Conservation (phyloP, 2,888 invertebrate genomes). For the Nasonia oneida region DNA sequence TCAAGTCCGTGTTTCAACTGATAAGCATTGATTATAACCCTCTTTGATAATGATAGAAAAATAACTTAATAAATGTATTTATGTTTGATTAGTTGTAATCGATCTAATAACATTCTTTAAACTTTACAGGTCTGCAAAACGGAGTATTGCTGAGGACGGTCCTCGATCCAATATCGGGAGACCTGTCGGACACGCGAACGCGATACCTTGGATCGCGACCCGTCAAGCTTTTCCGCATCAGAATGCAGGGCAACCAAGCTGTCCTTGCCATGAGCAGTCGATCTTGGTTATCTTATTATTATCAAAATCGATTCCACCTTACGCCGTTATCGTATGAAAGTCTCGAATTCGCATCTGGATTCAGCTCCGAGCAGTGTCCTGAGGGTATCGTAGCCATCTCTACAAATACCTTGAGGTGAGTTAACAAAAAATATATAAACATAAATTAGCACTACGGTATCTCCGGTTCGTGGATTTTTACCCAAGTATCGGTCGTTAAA, state of each 20-base stretch:
- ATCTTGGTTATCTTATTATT: constrained; percentile 98
- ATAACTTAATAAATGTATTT: not conserved
- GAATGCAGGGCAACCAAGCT: constrained; percentile 97
- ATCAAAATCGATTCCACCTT: constrained; percentile 97
- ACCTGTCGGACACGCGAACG: constrained; percentile 97
- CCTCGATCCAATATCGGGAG: constrained; percentile 96
- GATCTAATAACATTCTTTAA: not conserved
- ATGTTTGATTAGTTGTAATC: not conserved
- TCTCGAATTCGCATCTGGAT: constrained; percentile 98
- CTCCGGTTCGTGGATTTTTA: constrained; percentile 10
- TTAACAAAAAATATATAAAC: not conserved
- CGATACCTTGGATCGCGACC: constrained; percentile 97
- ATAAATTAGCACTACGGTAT: constrained; percentile 7
- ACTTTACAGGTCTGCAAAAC: constrained; percentile 88
- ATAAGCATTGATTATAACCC: constrained; percentile 58
- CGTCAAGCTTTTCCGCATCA: constrained; percentile 97
- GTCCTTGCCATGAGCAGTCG: constrained; percentile 98
- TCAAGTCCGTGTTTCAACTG: constrained; percentile 61
- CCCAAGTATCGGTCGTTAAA: constrained; percentile 14
- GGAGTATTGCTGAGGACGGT: constrained; percentile 96
- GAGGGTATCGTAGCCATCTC: constrained; percentile 99
- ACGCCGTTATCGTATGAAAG: constrained; percentile 98
- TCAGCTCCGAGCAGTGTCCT: constrained; percentile 98
- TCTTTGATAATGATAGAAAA: constrained; percentile 56
- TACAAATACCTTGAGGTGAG: constrained; percentile 90